These are phyloP conservation scores for Carcina quercana DNA, from an alignment of 2,888 invertebrate genomes.

Conservation along the genomic window DNA sequence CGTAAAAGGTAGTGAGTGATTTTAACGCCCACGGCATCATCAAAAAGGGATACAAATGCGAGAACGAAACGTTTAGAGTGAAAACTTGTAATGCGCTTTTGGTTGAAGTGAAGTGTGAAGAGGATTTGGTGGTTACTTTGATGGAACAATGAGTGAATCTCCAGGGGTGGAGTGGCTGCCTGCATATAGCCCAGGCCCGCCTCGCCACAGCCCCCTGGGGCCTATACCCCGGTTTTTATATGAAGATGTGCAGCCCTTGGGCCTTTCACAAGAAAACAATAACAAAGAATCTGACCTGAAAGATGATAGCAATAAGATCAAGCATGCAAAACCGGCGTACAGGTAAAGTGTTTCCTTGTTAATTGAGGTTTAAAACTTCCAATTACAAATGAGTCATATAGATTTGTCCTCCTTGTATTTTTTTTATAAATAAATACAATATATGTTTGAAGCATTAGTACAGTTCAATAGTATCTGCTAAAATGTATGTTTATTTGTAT, in stretches of 20 bases:
- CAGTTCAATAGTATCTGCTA: no score
- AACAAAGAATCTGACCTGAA: slow-evolving; percentile 61
- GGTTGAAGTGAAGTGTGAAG: slow-evolving; percentile 27
- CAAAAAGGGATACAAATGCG: slow-evolving; percentile 17
- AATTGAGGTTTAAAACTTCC: slow-evolving; percentile 18
- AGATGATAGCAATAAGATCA: slow-evolving; percentile 62
- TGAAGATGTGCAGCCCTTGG: slow-evolving; percentile 62
- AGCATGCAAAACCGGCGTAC: slow-evolving; percentile 75
- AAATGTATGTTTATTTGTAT: no score
- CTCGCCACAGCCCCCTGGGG: slow-evolving; percentile 66
- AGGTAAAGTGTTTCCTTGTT: slow-evolving; percentile 55
- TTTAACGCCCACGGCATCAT: slow-evolving; percentile 41
- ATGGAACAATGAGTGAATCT: slow-evolving; percentile 68
- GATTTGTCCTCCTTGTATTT: no score
- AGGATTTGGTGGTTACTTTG: slow-evolving; percentile 32
- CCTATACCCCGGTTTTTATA: slow-evolving; percentile 65
- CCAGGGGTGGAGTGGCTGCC: slow-evolving; percentile 73
- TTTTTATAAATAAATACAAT: no score
- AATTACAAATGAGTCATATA: neutral
- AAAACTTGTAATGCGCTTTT: slow-evolving; percentile 23
- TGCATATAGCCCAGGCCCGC: slow-evolving; percentile 67
- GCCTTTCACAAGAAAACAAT: slow-evolving; percentile 59
- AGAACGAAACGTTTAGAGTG: slow-evolving; percentile 17
- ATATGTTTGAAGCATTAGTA: no score
- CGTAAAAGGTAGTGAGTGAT: slow-evolving; percentile 57